phyloP scores from a whole-genome alignment of 2,113 vertebrate species.

The Nothoprocta perdicaria region DNA sequence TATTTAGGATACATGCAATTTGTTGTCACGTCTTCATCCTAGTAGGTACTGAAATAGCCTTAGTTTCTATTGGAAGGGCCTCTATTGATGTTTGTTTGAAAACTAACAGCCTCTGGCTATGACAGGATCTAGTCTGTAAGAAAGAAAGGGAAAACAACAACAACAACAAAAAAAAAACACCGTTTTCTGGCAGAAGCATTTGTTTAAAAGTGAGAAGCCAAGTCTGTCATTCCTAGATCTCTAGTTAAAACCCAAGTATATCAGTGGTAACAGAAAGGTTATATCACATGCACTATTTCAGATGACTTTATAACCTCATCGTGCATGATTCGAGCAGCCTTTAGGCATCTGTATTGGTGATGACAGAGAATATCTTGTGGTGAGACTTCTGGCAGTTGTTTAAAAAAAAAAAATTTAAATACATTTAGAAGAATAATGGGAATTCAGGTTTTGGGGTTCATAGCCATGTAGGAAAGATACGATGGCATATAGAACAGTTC shows the following conservation, averaged over 20 bases:
- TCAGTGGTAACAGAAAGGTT: background rate
- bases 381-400: background rate
- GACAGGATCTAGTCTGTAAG: background rate
- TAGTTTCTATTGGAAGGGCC: background rate
- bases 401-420: background rate
- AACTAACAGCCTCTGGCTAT: background rate
- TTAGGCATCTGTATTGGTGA: background rate
- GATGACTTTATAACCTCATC: fast-evolving
- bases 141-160: too few relatives aligned
- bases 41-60: background rate
- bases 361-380: background rate
- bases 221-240: background rate
- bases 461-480: background rate
- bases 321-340: background rate
- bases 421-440: background rate
- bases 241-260: background rate
- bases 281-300: background rate
- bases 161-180: too few relatives aligned
- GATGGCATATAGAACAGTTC: background rate
- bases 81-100: background rate
- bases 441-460: background rate
- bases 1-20: background rate
- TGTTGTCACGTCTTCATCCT: background rate
- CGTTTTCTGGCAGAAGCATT: constrained; percentile 1
- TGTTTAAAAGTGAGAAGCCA: background rate